These are phyloP conservation scores for Picathartes gymnocephalus DNA, from an alignment of 2,113 vertebrate genomes.

Conservation along the genomic window DNA sequence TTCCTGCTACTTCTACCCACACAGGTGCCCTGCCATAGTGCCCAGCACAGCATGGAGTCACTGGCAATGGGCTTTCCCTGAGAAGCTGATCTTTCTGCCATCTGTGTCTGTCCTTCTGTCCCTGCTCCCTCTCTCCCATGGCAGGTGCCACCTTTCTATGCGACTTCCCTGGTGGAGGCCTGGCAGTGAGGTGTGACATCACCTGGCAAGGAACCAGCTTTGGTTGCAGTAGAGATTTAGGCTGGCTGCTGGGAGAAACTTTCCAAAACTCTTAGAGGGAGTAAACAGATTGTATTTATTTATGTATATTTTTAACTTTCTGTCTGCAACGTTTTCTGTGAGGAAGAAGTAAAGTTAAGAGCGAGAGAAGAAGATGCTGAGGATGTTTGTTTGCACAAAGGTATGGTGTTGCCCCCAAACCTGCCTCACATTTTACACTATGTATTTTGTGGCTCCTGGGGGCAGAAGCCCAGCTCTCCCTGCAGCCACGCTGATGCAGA, in stretches of 20 bases:
- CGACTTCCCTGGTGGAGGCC: background rate
- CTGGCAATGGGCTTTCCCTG: background rate
- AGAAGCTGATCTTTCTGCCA: background rate
- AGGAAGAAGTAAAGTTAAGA: background rate
- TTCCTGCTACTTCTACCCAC: background rate
- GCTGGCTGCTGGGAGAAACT: background rate
- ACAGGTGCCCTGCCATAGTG: background rate
- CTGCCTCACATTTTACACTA: background rate
- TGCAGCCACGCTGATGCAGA: background rate
- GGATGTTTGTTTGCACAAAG: background rate
- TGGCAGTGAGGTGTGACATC: background rate
- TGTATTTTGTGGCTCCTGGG: background rate
- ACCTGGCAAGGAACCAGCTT: background rate
- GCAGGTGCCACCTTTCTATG: background rate
- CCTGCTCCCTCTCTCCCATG: background rate
- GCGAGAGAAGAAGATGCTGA: background rate
- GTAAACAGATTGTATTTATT: background rate
- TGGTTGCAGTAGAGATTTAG: background rate
- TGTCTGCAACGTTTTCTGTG: background rate
- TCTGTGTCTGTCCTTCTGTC: background rate
- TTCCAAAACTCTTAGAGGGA: background rate
- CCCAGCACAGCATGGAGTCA: accelerated
- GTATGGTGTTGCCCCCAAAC: background rate
- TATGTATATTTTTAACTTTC: background rate
- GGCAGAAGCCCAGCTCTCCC: accelerated